Conservation (phyloP, 2,797 vertebrate genomes). For the Rhinophrynus dorsalis region DNA sequence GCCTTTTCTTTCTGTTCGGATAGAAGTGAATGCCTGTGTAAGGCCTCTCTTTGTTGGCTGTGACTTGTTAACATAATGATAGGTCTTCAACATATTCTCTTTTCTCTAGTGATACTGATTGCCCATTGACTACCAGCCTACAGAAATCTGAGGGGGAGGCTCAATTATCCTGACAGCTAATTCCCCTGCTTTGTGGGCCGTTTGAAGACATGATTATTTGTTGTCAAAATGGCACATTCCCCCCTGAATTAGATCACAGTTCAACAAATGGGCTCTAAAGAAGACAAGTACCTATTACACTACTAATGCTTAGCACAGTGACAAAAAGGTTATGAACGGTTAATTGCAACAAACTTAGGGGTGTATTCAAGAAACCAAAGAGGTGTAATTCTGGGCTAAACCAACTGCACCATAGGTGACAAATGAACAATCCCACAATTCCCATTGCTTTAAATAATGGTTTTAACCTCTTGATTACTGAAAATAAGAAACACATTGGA, state of each 20-base stretch:
- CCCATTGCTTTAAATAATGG: no score
- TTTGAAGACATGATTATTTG: constrained; percentile 41
- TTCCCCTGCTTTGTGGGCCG: constrained; percentile 11
- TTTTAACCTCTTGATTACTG: no score
- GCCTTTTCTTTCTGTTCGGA: background rate
- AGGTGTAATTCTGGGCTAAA: no score
- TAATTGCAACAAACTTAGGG: no score
- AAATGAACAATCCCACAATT: no score
- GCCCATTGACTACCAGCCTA: constrained; percentile 32
- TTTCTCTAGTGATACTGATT: constrained; percentile 41
- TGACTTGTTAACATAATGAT: constrained; percentile 35
- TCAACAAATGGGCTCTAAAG: background rate
- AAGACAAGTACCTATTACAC: background rate
- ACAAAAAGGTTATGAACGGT: no score
- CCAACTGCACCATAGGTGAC: no score
- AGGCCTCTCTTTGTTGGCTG: constrained; percentile 26
- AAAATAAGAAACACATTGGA: no score
- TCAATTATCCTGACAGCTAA: constrained; percentile 27
- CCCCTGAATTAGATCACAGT: constrained; percentile 24
- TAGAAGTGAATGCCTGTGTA: constrained; percentile 2
- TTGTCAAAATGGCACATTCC: constrained; percentile 23
- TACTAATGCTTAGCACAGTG: no score
- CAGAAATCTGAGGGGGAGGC: constrained; percentile 10
- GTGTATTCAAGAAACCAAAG: no score
- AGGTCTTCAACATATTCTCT: constrained; percentile 14